Base-by-base conservation (phyloP, 2,888 invertebrate species). In the Volucella zonaria region DNA sequence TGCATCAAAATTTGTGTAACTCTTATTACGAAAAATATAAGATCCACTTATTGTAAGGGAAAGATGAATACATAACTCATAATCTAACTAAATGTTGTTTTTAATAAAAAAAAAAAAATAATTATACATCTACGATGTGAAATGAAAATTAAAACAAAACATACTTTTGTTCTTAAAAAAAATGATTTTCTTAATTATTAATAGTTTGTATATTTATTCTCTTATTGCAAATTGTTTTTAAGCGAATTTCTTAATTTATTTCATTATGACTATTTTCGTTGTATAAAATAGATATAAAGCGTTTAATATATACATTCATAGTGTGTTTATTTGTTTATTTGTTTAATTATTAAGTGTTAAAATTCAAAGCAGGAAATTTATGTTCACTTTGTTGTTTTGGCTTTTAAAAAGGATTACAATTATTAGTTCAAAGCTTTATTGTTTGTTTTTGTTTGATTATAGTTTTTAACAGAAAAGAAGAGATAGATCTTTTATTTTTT, bases 191-290 rank as follows among this genome's bases (percentile, higher is more conserved):
- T 61, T 8, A 62, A 14, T 40, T 31, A 31, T n/a, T 9, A 62
- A 18, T 12, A 15, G 14, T 54, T 2, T 14, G 31, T 14, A 67
- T 62, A 62, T 18, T 62, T 40, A 15, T 9, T 82, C 80, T 88
- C 87, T 87, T 76, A 87, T 88, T 87, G 88, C 87, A 88, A 87
- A 87, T 88, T 88, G 88, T 88, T 88, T 88, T 88, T 67, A 88
- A 88, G 88, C 88, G 88, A 87, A 76, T 45, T 73, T 76, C 49
- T 61, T 68, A 2, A 71, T 58, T 56, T 64, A 12, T 18, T 52
- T 54, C 14, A 61, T 49, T 76, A 47, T 15, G 14, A 62, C 4
- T 31, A 31, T 6, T 64, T 52, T 59, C 40, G 18, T 49, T 49
- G 40, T 40, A 42, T 15, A 42, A 14, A 58, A 59, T 62, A 62